phyloP scores from a whole-genome alignment of 2,797 vertebrate genomes.

The Astyanax mexicanus region DNA sequence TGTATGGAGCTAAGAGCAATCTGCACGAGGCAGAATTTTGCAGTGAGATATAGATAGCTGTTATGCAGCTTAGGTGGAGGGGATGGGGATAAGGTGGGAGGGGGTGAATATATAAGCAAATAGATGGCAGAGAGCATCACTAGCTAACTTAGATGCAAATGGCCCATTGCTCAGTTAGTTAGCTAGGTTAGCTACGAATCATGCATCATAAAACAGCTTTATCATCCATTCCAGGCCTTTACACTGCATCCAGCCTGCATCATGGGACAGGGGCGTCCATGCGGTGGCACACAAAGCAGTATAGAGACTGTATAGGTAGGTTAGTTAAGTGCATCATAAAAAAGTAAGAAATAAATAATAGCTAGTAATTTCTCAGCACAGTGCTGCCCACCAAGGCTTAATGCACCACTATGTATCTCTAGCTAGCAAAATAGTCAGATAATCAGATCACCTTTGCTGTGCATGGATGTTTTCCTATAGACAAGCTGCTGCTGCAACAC shows the following conservation, averaged over 20 bases:
- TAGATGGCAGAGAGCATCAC: not conserved
- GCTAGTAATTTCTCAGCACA: too few species aligned
- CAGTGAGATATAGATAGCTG: too few species aligned
- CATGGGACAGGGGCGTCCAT: constrained; percentile 52
- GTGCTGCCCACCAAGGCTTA: too few species aligned
- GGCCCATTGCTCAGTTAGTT: constrained; percentile 3
- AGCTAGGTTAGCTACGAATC: constrained; percentile 28
- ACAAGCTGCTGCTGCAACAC: not conserved
- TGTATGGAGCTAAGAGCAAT: constrained; percentile 31
- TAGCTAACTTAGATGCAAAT: not conserved
- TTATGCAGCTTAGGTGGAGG: not conserved
- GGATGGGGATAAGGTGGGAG: too few species aligned
- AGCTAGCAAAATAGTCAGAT: not conserved
- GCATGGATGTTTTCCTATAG: not conserved
- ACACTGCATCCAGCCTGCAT: constrained; percentile 51
- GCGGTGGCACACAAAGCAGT: constrained; percentile 23
- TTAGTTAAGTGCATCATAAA: too few species aligned
- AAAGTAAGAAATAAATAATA: too few species aligned
- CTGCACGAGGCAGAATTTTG: too few species aligned
- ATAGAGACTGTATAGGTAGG: not conserved
- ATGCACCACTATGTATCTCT: not conserved
- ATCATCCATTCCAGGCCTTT: constrained; percentile 57
- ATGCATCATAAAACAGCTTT: constrained; percentile 56
- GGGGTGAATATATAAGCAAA: not conserved
- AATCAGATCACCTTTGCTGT: too few species aligned